Evolutionary conservation across 2,888 invertebrate genomes (phyloP).

Genomic region (Clanis bilineata): DNA sequence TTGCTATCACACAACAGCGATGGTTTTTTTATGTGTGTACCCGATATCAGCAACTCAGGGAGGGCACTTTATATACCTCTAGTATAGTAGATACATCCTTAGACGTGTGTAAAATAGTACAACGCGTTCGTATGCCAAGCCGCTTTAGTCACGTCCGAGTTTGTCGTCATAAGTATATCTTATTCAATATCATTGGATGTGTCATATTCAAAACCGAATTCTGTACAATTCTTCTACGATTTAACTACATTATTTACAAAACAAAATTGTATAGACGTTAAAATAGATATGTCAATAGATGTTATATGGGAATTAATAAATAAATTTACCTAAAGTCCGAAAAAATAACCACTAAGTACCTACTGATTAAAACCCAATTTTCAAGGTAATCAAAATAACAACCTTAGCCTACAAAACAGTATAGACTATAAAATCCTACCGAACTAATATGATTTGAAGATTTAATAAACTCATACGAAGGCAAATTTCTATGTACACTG

Average conservation of each 20-base stretch:
- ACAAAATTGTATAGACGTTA: neutral
- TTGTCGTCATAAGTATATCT: neutral
- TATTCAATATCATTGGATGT: neutral
- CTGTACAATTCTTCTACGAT: neutral
- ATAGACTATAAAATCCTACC: no score
- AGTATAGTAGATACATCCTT: neutral
- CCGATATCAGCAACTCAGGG: neutral
- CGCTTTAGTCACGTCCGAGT: neutral
- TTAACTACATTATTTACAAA: neutral
- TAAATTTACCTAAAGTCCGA: no score
- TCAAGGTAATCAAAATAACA: no score
- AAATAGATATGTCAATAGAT: neutral
- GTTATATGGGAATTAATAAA: no score
- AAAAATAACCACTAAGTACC: no score
- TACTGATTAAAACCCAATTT: no score
- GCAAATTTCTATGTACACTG: neutral
- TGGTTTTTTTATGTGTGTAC: no score
- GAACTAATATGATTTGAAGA: neutral
- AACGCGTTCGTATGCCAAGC: neutral
- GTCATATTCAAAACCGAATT: neutral
- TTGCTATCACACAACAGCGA: no score
- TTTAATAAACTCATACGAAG: neutral
- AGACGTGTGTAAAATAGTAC: neutral
- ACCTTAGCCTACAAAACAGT: no score
- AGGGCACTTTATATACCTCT: neutral